A percentile compares a stretch with the other conserved stretches of the same genome.
phyloP scores from a whole-genome alignment of 2,113 vertebrate species.

The Nyctereutes procyonoides region DNA sequence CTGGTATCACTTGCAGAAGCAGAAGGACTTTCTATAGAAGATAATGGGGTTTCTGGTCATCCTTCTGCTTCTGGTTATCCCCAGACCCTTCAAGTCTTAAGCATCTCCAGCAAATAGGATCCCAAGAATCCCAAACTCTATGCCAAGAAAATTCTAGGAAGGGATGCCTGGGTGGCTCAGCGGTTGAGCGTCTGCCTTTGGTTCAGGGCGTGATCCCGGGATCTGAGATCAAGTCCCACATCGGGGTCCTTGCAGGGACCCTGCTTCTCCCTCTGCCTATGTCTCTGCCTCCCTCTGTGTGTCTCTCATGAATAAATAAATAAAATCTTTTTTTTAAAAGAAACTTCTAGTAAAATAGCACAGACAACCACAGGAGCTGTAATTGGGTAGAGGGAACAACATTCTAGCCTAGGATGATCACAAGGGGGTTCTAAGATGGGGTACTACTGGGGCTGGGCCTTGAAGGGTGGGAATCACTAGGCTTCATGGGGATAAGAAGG shows the following conservation, averaged over 20 bases:
- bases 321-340: too few species aligned
- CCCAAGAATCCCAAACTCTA: background rate
- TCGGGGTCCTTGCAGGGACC: too few species aligned
- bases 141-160: conserved; percentile 28
- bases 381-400: background rate
- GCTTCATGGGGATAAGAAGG: background rate
- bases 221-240: too few species aligned
- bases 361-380: conserved; percentile 33
- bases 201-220: too few species aligned
- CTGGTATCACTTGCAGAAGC: background rate
- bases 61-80: conserved; percentile 11
- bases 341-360: conserved; percentile 22
- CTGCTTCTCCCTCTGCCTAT: too few species aligned
- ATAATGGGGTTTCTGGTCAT: background rate
- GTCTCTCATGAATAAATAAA: too few species aligned
- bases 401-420: background rate
- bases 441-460: background rate
- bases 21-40: background rate
- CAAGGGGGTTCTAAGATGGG: background rate
- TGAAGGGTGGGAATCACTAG: background rate
- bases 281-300: too few species aligned
- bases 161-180: too few species aligned
- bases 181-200: too few species aligned
- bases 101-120: background rate
- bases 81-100: background rate